These are phyloP conservation scores for Drosophila watanabei DNA, from an alignment of 1,140 invertebrate species.

Conservation along the genomic window DNA sequence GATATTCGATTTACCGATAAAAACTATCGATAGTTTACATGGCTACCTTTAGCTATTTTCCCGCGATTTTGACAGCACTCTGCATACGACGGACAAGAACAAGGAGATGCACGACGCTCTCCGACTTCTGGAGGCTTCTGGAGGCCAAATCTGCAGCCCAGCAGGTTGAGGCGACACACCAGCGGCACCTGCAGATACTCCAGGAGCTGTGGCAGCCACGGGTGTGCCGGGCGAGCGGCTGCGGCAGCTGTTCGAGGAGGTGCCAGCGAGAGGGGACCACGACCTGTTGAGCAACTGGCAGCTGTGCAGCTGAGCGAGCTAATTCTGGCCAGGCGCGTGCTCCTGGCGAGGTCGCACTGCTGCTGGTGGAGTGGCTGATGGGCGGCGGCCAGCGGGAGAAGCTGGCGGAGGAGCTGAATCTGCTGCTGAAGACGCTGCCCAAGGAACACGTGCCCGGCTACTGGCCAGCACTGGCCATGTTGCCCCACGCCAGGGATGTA, in stretches of 20 bases:
- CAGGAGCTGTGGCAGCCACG: constrained; percentile 25
- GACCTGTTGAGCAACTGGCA: constrained; percentile 51
- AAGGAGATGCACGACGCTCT: constrained; percentile 44
- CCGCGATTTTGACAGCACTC: no score
- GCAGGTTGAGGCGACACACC: constrained; percentile 3
- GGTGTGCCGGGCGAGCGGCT: constrained; percentile 37
- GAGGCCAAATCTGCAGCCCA: constrained; percentile 1
- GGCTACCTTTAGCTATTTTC: no score
- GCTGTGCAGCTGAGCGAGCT: constrained; percentile 53
- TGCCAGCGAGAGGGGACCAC: constrained; percentile 14
- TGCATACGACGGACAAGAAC: constrained; percentile 45
- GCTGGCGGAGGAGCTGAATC: constrained; percentile 6
- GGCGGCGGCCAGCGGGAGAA: not conserved
- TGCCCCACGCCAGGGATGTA: constrained; percentile 10
- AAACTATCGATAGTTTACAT: no score
- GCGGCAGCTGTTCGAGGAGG: constrained; percentile 41
- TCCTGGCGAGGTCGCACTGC: constrained; percentile 22
- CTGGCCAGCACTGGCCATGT: constrained; percentile 24
- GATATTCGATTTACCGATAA: no score
- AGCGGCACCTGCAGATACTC: constrained; percentile 48
- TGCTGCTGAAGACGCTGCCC: constrained; percentile 46
- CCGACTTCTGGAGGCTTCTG: constrained; percentile 3
- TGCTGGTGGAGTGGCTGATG: constrained; percentile 48
- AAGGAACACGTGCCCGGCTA: not conserved
- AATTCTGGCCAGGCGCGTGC: constrained; percentile 18